phyloP scores from a whole-genome alignment of 2,113 vertebrate genomes.

The Lophotis ruficrista region DNA sequence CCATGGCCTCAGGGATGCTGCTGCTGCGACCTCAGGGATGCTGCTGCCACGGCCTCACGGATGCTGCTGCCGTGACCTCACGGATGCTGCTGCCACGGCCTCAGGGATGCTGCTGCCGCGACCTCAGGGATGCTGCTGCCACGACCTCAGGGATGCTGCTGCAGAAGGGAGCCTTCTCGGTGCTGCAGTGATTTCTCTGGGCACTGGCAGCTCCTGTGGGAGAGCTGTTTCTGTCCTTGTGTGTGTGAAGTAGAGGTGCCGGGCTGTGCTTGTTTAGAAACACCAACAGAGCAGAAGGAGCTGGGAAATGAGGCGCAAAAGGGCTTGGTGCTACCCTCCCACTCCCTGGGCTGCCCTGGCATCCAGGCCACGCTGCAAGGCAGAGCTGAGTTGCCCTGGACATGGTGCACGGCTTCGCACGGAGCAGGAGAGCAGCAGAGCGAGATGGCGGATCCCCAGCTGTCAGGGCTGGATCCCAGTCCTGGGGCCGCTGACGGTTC shows the following conservation, averaged over 20 bases:
- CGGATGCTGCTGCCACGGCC: too few species aligned
- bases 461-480: neutral
- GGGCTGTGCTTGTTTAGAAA: neutral
- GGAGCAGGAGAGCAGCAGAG: neutral
- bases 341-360: too few species aligned
- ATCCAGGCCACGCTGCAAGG: neutral
- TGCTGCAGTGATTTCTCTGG: neutral
- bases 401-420: too few species aligned
- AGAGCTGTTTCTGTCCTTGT: neutral
- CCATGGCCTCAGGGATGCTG: too few species aligned
- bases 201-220: neutral
- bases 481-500: neutral
- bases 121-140: neutral
- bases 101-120: neutral
- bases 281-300: neutral
- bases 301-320: neutral
- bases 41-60: too few species aligned
- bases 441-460: neutral
- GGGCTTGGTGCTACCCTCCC: neutral
- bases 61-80: too few species aligned
- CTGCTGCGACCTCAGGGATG: neutral
- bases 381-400: neutral
- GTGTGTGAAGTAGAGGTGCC: fast-evolving
- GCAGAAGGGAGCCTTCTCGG: fast-evolving
- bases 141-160: neutral